Evolutionary conservation across 1,140 invertebrate genomes (phyloP), one percentile per base, ranked within the genome.

Genomic region (Sarcophaga peregrina): DNA sequence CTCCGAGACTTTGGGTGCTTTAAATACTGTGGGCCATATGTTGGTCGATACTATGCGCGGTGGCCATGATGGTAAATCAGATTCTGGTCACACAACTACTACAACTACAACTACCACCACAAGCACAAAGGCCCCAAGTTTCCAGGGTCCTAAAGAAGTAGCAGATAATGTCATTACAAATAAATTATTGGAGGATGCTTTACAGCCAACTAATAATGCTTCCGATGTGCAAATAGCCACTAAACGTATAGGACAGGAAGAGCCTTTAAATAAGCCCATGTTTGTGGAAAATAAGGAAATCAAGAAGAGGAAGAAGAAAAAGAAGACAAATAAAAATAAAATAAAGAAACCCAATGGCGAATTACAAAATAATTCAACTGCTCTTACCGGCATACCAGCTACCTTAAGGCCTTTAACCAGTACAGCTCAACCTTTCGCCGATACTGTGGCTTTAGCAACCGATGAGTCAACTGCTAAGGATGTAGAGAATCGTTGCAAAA

Each of bases 21-120:
- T 95, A 6, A 96, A 96, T 85, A 96, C 95, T 15, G 94, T 97
- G 0, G 96, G 96, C 0, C 93, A 94, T 86, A 96, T 96, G 87
- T 92, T 97, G 78, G 95, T 97, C 0, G 96, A 96, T 85, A 95
- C 96, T 92, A 96, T 93, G 1, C 90, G 93, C 4, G 93, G 92
- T 37, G 90, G 88, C 1, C 87, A 90, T 62, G 87, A 89, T 17
- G 47, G 75, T 45, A 91, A 88, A 68, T 74, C 85, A n/a, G 86
- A 88, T 15, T 20, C 88, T 68, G 91, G 91, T 7, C 87, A 91
- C 83, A 90, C 89, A 75, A 88, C 90, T 58, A 76, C 73, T 4
- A 83, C 17, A 82, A 81, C 37, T 50, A n/a, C 50, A 1, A 84
- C 83, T 10, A 73, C 47, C 17, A 80, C 50, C 62, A 80, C 46